Evolutionary conservation across 2,797 vertebrate genomes (phyloP), one percentile per base, ranked within the genome.

Genomic region (Sebastolobus alascanus): DNA sequence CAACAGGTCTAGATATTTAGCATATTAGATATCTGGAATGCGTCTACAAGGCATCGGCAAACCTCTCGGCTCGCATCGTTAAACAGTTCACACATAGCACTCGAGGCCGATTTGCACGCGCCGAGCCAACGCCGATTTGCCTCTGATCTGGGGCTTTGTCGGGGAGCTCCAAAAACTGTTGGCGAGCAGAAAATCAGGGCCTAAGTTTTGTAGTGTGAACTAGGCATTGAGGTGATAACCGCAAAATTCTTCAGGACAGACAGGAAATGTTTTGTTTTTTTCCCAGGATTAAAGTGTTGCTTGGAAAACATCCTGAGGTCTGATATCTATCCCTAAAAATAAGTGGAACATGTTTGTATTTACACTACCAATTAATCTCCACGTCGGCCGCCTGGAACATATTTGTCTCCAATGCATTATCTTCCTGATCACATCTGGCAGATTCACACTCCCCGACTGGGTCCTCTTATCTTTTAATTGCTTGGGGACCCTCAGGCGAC

Each of bases 401-500:
- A 68, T 73, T 73, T 66, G 66, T 58, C 61, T 31, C 63, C 29
- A 22, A 4, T 58, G 25, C 66, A 81, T 87, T 85, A 91, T 92
- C 91, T 84, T 11, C 69, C 46, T 80, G 75, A 90, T 89, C 84
- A 76, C 78, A 86, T 89, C 79, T 78, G 75, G 71, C 74, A 73
- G 76, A 91, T 87, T 82, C 78, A 88, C 77, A 31, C 77, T 82
- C 69, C 71, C 84, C 78, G 60, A 84, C 85, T 82, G 82, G 75
- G 35, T 84, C 77, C 76, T 80, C 75, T 93, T 94, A 93, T 93
- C 92, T 94, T 93, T 91, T 93, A 93, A 94, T 94, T 93, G 82
- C 90, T 90, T 72, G 70, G 88, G 85, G 90, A 90, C 85, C 90
- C 84, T 83, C 67, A 33, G 86, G 87, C 50, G 31, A 89, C 88